Evolutionary conservation across 2,888 invertebrate species (phyloP).

Genomic region (Eupithecia abbreviata): DNA sequence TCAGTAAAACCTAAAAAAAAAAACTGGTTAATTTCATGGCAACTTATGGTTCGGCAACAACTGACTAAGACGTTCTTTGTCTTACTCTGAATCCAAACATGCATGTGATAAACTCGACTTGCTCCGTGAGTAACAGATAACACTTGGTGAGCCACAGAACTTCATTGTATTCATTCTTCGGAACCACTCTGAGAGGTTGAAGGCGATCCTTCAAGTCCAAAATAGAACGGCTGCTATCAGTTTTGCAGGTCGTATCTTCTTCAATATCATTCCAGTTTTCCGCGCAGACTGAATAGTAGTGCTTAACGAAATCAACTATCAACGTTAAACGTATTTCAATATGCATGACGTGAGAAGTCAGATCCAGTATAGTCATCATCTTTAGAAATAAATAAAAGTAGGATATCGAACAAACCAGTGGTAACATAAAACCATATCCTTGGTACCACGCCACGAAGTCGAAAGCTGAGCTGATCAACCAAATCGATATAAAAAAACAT

Average conservation of each 20-base stretch:
- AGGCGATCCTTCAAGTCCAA: conserved; percentile 22
- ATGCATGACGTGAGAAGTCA: conserved; percentile 64
- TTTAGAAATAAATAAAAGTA: conserved; percentile 68
- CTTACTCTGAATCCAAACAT: conserved; percentile 73
- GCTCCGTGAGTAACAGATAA: conserved; percentile 67
- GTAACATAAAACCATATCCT: conserved; percentile 52
- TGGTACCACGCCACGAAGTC: conserved; percentile 64
- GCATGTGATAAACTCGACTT: conserved; percentile 65
- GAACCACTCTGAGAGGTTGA: conserved; percentile 32
- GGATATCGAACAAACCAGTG: conserved; percentile 53
- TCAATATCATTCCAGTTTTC: conserved; percentile 42
- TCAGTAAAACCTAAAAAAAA: conserved; percentile 66
- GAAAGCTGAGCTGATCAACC: conserved; percentile 53
- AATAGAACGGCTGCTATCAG: background rate
- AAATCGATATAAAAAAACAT: conserved; percentile 52
- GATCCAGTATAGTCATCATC: conserved; percentile 65
- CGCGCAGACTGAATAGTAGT: conserved; percentile 47
- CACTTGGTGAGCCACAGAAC: conserved; percentile 60
- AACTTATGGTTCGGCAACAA: background rate
- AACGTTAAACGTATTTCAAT: conserved; percentile 59
- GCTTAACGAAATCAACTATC: conserved; percentile 57
- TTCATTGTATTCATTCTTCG: conserved; percentile 41
- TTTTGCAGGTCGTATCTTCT: conserved; percentile 46
- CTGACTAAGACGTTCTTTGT: background rate
- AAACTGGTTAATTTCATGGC: background rate